Evolutionary conservation across 2,113 vertebrate species (phyloP), one percentile per base, ranked within the genome.

Genomic region (Todiramphus chloris): DNA sequence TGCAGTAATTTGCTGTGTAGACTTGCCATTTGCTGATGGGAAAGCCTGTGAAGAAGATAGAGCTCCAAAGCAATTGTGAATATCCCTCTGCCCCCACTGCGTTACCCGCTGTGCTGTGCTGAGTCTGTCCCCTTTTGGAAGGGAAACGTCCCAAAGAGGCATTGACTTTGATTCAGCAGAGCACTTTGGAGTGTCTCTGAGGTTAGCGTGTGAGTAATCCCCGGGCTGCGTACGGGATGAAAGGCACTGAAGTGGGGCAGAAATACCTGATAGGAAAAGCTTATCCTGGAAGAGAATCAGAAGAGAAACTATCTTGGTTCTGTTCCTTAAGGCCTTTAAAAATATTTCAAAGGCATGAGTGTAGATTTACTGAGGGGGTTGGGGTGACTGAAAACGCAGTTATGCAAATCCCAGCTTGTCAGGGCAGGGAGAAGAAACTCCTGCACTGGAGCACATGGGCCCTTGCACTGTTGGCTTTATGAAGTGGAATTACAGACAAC

Each of bases 281-380:
- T 96, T 90, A 94, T 93, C 85, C 53, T 93, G 92, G 92, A 94
- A 92, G 48, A 93, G 78, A 91, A 95, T 95, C 92, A 88, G 87
- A 90, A 89, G 84, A 87, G 85, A 85, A 94, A 83, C 68, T 76
- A 1, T 31, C 25, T 58, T 41, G 70, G 75, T 76, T 96, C 7
- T 82, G 14, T 93, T 86, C 82, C 93, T 96, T 88, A 50, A 88
- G 92, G 95, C 82, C 50, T 83, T 94, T 69, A 53, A 68, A 93
- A 91, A 90, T 86, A 80, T 90, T 94, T 96, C 93, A 91, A 92
- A 97, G 95, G 59, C 58, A 31, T 66, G 91, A 68, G 41, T 66
- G 19, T 46, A 93, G 91, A 70, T 90, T 75, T 79, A 73, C 62
- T 82, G 74, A 37, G 91, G 95, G 53, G 35, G 67, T 66, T 93